Conservation (phyloP, 1,140 invertebrate species). For the Delia radicum region DNA sequence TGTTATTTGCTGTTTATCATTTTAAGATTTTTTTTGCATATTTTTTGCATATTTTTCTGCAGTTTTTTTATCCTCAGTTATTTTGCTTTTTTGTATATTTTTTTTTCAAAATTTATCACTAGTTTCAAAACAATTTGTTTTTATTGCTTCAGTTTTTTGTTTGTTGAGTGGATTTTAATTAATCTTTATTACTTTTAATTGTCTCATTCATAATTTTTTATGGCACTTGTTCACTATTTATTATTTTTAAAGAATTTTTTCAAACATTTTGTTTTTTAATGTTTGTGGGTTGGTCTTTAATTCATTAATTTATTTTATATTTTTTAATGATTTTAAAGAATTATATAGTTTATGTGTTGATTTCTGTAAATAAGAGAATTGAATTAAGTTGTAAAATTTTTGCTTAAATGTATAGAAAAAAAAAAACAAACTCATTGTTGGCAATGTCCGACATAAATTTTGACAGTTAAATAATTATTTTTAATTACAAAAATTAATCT, state of each 20-base stretch:
- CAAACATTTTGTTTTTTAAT: neutral
- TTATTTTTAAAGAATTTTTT: neutral
- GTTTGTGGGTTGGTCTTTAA: constrained; percentile 11
- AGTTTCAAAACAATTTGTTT: neutral
- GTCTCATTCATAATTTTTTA: constrained; percentile 17
- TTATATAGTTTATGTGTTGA: neutral
- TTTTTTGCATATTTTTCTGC: neutral
- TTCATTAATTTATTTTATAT: neutral
- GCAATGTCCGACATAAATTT: too few relatives aligned
- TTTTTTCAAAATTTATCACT: neutral
- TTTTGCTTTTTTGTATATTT: neutral
- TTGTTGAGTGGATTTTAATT: neutral
- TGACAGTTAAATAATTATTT: too few relatives aligned
- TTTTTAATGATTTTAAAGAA: neutral
- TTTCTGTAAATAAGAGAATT: neutral
- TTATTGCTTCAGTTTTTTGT: neutral
- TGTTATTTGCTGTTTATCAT: neutral
- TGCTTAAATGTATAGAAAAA: too few relatives aligned
- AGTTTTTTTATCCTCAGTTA: neutral
- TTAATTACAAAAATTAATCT: too few relatives aligned
- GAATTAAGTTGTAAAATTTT: too few relatives aligned
- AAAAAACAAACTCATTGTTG: too few relatives aligned
- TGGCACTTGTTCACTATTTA: neutral
- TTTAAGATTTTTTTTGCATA: neutral
- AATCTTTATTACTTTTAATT: constrained; percentile 24